phyloP scores from a whole-genome alignment of 2,888 invertebrate species.

The Drosophila colorata region DNA sequence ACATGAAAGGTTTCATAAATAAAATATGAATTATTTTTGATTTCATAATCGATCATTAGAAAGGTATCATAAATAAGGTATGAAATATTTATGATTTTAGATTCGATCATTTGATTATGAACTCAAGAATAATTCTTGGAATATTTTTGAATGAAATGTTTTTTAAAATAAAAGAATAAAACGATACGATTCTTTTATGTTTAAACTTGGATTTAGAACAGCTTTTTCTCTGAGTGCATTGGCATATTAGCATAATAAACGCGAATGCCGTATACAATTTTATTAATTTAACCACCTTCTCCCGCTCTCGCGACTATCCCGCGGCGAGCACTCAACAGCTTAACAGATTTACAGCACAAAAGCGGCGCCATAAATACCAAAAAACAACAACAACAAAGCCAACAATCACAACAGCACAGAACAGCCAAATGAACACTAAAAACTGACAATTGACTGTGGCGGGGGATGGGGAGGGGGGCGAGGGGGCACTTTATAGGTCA shows the following conservation, averaged over 20 bases:
- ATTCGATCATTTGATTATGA: too few relatives aligned
- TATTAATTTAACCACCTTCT: slow-evolving; percentile 60
- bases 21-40: too few relatives aligned
- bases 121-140: too few relatives aligned
- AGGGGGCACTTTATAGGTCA: slow-evolving; percentile 64
- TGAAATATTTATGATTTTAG: too few relatives aligned
- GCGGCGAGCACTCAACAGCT: slow-evolving; percentile 65
- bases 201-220: too few relatives aligned
- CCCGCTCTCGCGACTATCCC: neutral
- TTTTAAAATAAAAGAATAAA: too few relatives aligned
- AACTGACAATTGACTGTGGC: slow-evolving; percentile 27
- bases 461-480: neutral
- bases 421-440: slow-evolving; percentile 34
- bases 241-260: slow-evolving; percentile 73
- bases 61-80: too few relatives aligned
- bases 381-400: slow-evolving; percentile 19
- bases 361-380: slow-evolving; percentile 58
- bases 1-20: too few relatives aligned
- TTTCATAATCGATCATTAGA: too few relatives aligned
- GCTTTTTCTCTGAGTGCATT: slow-evolving; percentile 7
- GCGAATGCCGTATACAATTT: slow-evolving; percentile 66
- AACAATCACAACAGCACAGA: slow-evolving; percentile 8
- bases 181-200: too few relatives aligned
- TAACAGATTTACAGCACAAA: slow-evolving; percentile 72
- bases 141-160: too few relatives aligned